phyloP scores from a whole-genome alignment of 2,113 vertebrate species.

The Tenebrosternarchus preto region DNA sequence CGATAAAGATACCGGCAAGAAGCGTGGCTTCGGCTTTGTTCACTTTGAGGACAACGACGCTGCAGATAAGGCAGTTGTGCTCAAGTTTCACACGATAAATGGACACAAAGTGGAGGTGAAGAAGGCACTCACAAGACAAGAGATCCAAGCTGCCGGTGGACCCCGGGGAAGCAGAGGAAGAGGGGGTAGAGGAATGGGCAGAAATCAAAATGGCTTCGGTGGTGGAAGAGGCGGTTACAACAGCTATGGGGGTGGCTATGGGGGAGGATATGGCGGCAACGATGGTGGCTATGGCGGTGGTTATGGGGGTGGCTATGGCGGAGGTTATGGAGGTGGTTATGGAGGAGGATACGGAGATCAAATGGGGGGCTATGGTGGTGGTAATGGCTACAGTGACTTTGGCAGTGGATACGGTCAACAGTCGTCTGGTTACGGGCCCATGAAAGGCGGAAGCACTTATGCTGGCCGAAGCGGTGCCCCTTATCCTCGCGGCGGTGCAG shows the following conservation, averaged over 20 bases:
- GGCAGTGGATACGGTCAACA: slow-evolving; percentile 83
- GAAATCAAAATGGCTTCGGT: slow-evolving; percentile 60
- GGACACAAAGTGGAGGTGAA: slow-evolving; percentile 87
- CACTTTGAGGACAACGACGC: slow-evolving; percentile 93
- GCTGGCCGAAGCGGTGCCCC: slow-evolving; percentile 77
- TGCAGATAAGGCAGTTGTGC: slow-evolving; percentile 88
- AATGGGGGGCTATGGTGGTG: slow-evolving; percentile 81
- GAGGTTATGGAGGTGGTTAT: slow-evolving; percentile 68
- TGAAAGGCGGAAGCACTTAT: slow-evolving; percentile 78
- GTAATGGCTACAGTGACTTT: slow-evolving; percentile 83
- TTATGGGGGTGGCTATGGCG: slow-evolving; percentile 61
- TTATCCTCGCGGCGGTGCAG: slow-evolving; percentile 78
- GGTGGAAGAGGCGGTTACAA: slow-evolving; percentile 55
- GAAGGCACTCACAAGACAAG: slow-evolving; percentile 85
- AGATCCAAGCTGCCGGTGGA: slow-evolving; percentile 79
- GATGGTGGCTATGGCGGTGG: slow-evolving; percentile 52
- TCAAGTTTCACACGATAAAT: slow-evolving; percentile 87
- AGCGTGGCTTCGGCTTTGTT: slow-evolving; percentile 95
- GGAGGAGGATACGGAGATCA: slow-evolving; percentile 74
- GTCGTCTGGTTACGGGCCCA: slow-evolving; percentile 81
- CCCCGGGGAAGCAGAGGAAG: slow-evolving; percentile 70
- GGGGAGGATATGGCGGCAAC: slow-evolving; percentile 49
- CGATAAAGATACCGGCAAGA: slow-evolving; percentile 92
- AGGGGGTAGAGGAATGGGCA: slow-evolving; percentile 60
- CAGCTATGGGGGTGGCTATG: slow-evolving; percentile 52